Conservation (phyloP, 1,140 invertebrate genomes). For the Bilobella aurantiaca region DNA sequence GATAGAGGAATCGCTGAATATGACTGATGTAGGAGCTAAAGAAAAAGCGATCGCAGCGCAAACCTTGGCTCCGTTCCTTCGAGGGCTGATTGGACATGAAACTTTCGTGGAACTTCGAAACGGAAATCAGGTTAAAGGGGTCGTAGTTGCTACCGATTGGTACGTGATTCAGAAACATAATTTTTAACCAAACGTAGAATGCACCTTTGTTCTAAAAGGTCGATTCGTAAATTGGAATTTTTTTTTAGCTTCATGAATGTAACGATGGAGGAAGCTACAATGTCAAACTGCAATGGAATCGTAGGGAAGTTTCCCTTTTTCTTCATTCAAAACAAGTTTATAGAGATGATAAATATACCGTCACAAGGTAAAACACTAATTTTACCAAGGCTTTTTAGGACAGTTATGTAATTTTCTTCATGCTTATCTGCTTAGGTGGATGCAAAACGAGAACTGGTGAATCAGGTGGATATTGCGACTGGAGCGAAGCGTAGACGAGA, state of each 20-base stretch:
- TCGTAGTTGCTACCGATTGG: background rate
- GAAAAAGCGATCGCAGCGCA: constrained; percentile 6
- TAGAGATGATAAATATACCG: background rate
- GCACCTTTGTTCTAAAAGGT: background rate
- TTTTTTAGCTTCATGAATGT: constrained; percentile 6
- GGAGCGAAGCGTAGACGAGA: background rate
- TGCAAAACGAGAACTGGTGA: background rate
- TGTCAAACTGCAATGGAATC: background rate
- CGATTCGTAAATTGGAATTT: background rate
- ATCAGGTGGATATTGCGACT: constrained; percentile 10
- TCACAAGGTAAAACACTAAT: background rate
- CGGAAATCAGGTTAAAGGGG: background rate
- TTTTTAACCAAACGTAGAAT: no score
- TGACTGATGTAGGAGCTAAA: constrained; percentile 4
- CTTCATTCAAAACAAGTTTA: background rate
- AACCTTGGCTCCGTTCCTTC: constrained; percentile 3
- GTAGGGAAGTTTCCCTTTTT: background rate
- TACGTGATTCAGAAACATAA: background rate
- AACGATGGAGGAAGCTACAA: background rate
- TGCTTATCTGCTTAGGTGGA: background rate
- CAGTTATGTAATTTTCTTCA: background rate
- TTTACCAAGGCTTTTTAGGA: background rate
- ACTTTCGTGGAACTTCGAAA: background rate
- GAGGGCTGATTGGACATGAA: background rate
- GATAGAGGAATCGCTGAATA: no score